Conservation (phyloP, 2,888 invertebrate species). For the Pheosia tremula region DNA sequence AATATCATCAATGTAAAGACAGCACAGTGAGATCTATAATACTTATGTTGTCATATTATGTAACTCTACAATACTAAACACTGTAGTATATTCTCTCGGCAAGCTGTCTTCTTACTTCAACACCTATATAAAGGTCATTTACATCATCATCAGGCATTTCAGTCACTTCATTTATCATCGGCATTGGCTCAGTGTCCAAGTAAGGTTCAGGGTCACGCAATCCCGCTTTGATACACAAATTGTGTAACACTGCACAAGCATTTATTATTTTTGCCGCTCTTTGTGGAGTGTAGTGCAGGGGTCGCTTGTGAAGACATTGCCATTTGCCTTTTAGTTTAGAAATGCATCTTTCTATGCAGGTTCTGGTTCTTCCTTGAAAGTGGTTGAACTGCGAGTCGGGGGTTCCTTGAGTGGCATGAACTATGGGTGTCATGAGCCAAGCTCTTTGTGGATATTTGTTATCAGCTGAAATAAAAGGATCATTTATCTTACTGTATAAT, state of each 20-base stretch:
- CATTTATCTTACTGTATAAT: too few species aligned
- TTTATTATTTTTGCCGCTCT: slow-evolving; percentile 64
- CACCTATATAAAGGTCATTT: slow-evolving; percentile 61
- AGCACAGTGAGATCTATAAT: too few species aligned
- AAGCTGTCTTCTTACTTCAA: slow-evolving; percentile 60
- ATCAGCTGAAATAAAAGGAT: slow-evolving; percentile 46
- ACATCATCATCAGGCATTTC: slow-evolving; percentile 61
- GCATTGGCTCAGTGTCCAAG: slow-evolving; percentile 47
- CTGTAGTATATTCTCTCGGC: slow-evolving; percentile 63
- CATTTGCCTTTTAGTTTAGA: slow-evolving; percentile 59
- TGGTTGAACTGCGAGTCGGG: slow-evolving; percentile 65
- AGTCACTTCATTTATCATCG: slow-evolving; percentile 48
- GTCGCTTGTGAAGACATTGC: slow-evolving; percentile 58
- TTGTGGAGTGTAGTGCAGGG: slow-evolving; percentile 60
- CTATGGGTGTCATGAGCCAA: slow-evolving; percentile 65
- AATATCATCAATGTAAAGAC: too few species aligned
- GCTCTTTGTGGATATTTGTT: slow-evolving; percentile 60
- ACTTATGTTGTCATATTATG: neutral
- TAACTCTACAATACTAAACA: slow-evolving; percentile 36
- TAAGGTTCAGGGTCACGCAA: slow-evolving; percentile 51
- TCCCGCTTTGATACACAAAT: slow-evolving; percentile 53
- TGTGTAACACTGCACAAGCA: slow-evolving; percentile 64
- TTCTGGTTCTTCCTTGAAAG: slow-evolving; percentile 56
- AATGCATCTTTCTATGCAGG: slow-evolving; percentile 58
- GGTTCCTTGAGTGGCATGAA: slow-evolving; percentile 56